Evolutionary conservation across 2,113 vertebrate species (phyloP).

Genomic region (Bombycilla garrulus): DNA sequence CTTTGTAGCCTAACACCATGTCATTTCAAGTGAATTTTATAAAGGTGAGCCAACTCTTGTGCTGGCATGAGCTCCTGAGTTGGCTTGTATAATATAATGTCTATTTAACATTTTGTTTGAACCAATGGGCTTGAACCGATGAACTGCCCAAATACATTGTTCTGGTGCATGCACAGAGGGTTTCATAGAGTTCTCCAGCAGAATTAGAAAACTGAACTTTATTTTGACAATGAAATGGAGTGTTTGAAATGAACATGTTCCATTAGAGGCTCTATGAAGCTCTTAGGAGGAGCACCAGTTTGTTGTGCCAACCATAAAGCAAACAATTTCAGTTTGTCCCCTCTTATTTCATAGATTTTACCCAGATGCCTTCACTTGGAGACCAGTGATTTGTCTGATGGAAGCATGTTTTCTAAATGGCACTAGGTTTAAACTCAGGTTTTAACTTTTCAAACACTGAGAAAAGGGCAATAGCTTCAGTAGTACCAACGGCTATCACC

Average conservation of each 20-base stretch:
- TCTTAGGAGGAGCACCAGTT: background rate
- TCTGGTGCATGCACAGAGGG: fast-evolving
- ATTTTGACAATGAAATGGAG: background rate
- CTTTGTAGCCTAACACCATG: background rate
- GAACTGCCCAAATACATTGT: background rate
- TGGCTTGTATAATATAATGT: background rate
- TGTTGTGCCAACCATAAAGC: background rate
- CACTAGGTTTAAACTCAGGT: background rate
- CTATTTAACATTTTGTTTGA: background rate
- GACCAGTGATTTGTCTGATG: background rate
- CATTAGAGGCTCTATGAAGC: background rate
- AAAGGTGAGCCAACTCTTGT: background rate
- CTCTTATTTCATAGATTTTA: background rate
- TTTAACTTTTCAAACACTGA: background rate
- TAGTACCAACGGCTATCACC: background rate
- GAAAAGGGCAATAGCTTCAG: background rate
- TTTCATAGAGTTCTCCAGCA: background rate
- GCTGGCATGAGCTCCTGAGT: background rate
- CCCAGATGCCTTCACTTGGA: background rate
- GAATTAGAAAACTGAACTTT: background rate
- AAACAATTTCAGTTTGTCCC: background rate
- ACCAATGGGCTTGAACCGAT: fast-evolving
- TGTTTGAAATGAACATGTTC: background rate
- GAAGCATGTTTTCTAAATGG: background rate
- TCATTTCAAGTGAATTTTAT: background rate